Evolutionary conservation across 1,140 invertebrate species (phyloP), one percentile per base, ranked within the genome.

Genomic region (Cecropterus lyciades): DNA sequence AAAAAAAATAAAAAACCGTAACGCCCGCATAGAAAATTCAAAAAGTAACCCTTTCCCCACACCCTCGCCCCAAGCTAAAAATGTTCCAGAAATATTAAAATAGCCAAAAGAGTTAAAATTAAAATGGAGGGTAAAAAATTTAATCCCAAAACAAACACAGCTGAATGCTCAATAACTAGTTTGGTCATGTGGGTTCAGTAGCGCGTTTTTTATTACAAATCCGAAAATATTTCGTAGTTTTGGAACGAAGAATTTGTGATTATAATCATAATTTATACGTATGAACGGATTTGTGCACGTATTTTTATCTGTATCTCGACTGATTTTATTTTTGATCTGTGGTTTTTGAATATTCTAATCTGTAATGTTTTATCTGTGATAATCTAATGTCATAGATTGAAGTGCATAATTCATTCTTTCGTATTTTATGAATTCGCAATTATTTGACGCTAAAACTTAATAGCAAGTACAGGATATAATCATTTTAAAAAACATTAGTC

Each of bases 51-150:
- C 77, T 79, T 85, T 75, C 68, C n/a, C n/a, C 75, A 75, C 77
- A 77, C 81, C 85, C 84, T 89, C 88, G 72, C 87, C 86, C 84
- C 53, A 84, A 83, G 70, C 75, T 75, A 82, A 89, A 89, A 82
- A 67, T 81, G 88, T 87, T 85, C 83, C 85, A 83, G 80, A 91
- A 91, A 91, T 91, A 90, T 90, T 91, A 90, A 91, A 91, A 90
- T 89, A 89, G 87, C 87, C 82, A 86, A 90, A 90, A 90, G 87
- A 89, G 86, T 90, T 91, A 88, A 91, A 91, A 83, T 89, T 91
- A 87, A 90, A 82, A 86, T 82, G 77, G 74, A 84, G 85, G 86
- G 81, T 81, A 79, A 89, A 87, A 85, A 80, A 77, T 73, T 55
- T 89, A 88, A 91, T 89, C 85, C 84, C 75, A 82, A 84, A 83